Evolutionary conservation across 2,888 invertebrate genomes (phyloP), one percentile per base, ranked within the genome.

Genomic region (Esperia sulphurella): DNA sequence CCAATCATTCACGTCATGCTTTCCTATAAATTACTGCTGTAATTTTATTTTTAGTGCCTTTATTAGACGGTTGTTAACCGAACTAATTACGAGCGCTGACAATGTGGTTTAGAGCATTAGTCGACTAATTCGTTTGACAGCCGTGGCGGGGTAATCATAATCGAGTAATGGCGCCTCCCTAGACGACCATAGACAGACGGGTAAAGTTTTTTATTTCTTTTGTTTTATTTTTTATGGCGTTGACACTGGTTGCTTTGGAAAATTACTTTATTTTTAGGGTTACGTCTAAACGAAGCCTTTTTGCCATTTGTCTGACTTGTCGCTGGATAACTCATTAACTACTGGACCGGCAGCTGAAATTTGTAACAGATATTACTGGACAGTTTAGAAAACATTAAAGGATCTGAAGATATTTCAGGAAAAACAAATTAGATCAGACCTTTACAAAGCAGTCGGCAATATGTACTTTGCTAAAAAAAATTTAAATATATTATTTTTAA

Each of bases 51-150:
- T 53, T 55, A 54, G 50, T 51, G 45, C 47, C 51, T 53, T 57
- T 54, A 61, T 61, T 52, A 46, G 48, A 45, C 50, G 35, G 35
- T n/a, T 41, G 48, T 65, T 65, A 67, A 64, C 58, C 53, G 58
- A 58, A 62, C 66, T 74, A 77, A 78, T 78, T 77, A 77, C 59
- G 53, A 49, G 53, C 64, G 68, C 70, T 78, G 77, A 76, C 78
- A 72, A 61, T 67, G 65, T 64, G 58, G 63, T 71, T 75, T 60
- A 55, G 58, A 57, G 59, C 62, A 65, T 54, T 54, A 54, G 41
- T 67, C 64, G 63, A 71, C 68, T 71, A 67, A 78, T 76, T 68
- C 68, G 52, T 68, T 62, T 60, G 68, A 68, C 72, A 70, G 64
- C 47, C 67, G 66, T 55, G 63, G 63, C 65, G 61, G 29, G 44